Conservation (phyloP, 2,888 invertebrate species). For the Drosophila meridionalis region DNA sequence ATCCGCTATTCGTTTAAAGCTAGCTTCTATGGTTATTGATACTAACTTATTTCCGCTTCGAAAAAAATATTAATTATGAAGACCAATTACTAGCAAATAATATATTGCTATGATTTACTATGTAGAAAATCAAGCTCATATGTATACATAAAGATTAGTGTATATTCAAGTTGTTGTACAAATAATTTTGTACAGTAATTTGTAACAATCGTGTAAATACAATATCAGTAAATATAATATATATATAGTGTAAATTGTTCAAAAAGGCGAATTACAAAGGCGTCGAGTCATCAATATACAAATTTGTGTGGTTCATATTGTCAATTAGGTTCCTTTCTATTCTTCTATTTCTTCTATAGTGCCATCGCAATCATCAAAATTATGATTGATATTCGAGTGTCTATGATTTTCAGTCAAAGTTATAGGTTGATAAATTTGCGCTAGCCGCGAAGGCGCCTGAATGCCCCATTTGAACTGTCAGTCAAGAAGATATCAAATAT, state of each 20-base stretch:
- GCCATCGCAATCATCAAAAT: constrained; percentile 4
- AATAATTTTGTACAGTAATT: constrained; percentile 46
- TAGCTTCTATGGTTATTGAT: too few relatives aligned
- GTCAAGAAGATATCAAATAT: constrained; percentile 19
- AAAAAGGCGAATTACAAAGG: constrained; percentile 51
- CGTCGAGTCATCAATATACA: constrained; percentile 41
- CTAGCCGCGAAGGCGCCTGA: constrained; percentile 18
- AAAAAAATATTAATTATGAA: too few relatives aligned
- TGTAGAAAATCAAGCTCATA: constrained; percentile 28
- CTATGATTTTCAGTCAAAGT: constrained; percentile 3
- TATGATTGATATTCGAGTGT: constrained; percentile 17
- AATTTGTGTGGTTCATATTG: constrained; percentile 21
- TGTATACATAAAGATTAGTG: constrained; percentile 34
- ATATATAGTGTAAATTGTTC: constrained; percentile 28
- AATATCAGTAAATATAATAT: constrained; percentile 38
- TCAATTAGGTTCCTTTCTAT: constrained; percentile 1
- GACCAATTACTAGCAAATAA: not conserved
- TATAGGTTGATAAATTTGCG: constrained; percentile 8
- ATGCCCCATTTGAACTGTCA: constrained; percentile 20
- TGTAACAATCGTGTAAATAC: constrained; percentile 58
- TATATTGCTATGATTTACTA: constrained; percentile 3
- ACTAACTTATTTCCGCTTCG: too few relatives aligned
- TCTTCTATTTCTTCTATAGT: not conserved
- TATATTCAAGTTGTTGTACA: constrained; percentile 58
- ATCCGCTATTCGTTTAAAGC: too few relatives aligned